Evolutionary conservation across 2,888 invertebrate species (phyloP).

Genomic region (Dicycla oo): DNA sequence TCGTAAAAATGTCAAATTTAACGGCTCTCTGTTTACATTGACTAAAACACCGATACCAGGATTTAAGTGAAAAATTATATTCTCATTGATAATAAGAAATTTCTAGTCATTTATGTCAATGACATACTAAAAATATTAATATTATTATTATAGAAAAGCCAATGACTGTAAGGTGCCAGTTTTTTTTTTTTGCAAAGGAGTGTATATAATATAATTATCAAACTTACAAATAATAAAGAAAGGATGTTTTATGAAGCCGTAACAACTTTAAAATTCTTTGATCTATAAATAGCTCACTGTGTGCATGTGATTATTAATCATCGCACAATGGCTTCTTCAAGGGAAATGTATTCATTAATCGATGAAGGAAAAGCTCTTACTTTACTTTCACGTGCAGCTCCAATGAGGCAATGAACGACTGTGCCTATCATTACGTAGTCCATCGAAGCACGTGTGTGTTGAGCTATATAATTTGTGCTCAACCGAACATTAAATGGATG

Average conservation of each 20-base stretch:
- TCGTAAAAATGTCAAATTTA: too few species aligned
- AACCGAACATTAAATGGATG: slow-evolving; percentile 58
- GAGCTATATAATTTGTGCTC: slow-evolving; percentile 48
- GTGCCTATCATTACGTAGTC: slow-evolving; percentile 59
- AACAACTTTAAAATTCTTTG: not conserved
- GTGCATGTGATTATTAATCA: slow-evolving; percentile 10
- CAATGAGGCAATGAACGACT: slow-evolving; percentile 36
- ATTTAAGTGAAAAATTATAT: too few species aligned
- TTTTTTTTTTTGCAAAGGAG: too few species aligned
- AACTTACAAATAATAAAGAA: not conserved
- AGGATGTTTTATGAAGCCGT: not conserved
- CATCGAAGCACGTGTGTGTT: slow-evolving; percentile 53
- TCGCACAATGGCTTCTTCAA: slow-evolving; percentile 49
- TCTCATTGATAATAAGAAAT: too few species aligned
- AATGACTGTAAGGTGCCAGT: too few species aligned
- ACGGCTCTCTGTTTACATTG: too few species aligned
- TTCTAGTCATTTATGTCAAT: too few species aligned
- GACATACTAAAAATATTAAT: too few species aligned
- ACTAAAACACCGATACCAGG: too few species aligned
- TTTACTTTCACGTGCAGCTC: slow-evolving; percentile 67
- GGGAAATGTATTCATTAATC: slow-evolving; percentile 66
- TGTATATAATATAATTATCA: too few species aligned
- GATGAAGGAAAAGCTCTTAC: slow-evolving; percentile 66
- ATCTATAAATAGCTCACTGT: not conserved
- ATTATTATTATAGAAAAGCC: too few species aligned